Conservation (phyloP, 92 coral and sea anemone species). For the Zoanthus sociatus region DNA sequence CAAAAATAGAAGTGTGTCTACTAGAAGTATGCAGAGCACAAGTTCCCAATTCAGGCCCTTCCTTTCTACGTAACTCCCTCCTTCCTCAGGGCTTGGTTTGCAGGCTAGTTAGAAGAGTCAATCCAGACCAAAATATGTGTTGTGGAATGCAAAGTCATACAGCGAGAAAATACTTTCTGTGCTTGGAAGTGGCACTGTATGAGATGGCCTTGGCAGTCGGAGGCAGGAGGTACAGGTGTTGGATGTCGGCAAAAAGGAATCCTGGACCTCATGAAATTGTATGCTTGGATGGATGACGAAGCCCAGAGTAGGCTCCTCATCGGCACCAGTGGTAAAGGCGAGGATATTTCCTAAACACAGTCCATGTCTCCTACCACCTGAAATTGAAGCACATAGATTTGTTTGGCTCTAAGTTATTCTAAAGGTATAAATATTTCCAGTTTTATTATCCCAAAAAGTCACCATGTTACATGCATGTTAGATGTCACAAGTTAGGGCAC, state of each 20-base stretch:
- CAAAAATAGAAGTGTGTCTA: not conserved
- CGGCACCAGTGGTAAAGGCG: not conserved
- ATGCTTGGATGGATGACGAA: conserved; percentile 3
- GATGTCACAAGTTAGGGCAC: not conserved
- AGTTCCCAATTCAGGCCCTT: not conserved
- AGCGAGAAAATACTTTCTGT: not conserved
- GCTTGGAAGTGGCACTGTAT: not conserved
- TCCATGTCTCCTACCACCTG: conserved; percentile 23
- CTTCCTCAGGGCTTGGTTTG: not conserved
- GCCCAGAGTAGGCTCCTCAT: conserved; percentile 23
- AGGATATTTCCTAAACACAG: not conserved
- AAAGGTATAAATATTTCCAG: not conserved
- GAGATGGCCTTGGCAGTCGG: conserved; percentile 13
- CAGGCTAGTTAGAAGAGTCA: conserved; percentile 3
- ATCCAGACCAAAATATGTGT: conserved; percentile 10
- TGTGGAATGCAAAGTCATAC: not conserved
- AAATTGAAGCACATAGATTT: not conserved
- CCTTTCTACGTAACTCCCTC: not conserved
- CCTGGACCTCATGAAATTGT: conserved; percentile 1
- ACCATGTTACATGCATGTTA: not conserved
- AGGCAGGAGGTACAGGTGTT: not conserved
- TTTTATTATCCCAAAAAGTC: not conserved
- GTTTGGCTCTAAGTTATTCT: not conserved
- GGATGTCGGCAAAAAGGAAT: not conserved
- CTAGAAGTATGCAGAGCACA: not conserved